Percentiles rank a stretch among this genome's conserved stretches.
phyloP scores from a whole-genome alignment of 2,113 vertebrate species.

The Pachypanchax playfairii region DNA sequence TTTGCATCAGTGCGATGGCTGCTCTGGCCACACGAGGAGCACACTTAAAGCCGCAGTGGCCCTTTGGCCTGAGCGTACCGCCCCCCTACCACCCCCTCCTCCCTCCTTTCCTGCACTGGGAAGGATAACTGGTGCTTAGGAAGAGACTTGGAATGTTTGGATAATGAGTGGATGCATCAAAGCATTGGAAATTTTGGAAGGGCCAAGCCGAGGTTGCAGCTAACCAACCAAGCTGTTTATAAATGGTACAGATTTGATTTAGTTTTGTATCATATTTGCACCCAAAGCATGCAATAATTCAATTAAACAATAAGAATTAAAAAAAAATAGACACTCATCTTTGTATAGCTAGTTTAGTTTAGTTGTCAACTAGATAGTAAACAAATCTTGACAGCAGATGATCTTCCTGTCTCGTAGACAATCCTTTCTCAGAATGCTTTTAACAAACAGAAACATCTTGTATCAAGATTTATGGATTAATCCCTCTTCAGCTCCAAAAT shows the following conservation, averaged over 20 bases:
- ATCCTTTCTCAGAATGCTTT: constrained; percentile 66
- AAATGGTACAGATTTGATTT: too few relatives aligned
- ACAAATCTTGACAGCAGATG: constrained; percentile 64
- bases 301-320: neutral
- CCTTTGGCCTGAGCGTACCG: constrained; percentile 64
- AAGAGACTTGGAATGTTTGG: constrained; percentile 44
- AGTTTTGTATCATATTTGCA: neutral
- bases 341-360: constrained; percentile 44
- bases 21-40: constrained; percentile 72
- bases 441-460: constrained; percentile 79
- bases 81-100: constrained; percentile 15
- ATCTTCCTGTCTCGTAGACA: constrained; percentile 49
- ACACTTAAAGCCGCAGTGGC: constrained; percentile 81
- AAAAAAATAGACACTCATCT: constrained; percentile 38
- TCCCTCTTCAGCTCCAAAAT: constrained; percentile 80
- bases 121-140: constrained; percentile 42
- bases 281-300: too few relatives aligned
- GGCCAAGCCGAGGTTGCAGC: constrained; percentile 10
- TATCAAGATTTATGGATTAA: constrained; percentile 84
- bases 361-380: constrained; percentile 57
- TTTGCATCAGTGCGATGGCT: constrained; percentile 82
- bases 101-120: constrained; percentile 29
- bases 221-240: constrained; percentile 24
- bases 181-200: constrained; percentile 32
- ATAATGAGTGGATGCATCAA: constrained; percentile 31